Percentiles rank a stretch among this genome's conserved stretches.
phyloP scores from a whole-genome alignment of 2,797 vertebrate species.

The Furcifer pardalis region DNA sequence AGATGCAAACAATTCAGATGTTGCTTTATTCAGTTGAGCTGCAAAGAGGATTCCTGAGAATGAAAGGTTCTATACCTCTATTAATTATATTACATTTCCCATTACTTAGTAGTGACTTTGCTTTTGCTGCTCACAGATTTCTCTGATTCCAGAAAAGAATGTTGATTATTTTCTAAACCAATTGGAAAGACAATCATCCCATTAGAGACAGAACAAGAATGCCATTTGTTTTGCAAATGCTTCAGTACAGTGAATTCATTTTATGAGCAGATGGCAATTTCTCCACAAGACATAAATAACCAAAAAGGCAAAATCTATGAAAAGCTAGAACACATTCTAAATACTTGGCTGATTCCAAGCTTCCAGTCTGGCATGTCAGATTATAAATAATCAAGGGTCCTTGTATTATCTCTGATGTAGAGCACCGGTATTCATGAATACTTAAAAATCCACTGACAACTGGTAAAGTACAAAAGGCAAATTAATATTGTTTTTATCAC shows the following conservation, averaged over 20 bases:
- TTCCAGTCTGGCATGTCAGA: conserved; percentile 51
- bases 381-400: conserved; percentile 68
- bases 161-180: neutral
- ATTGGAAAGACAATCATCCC: neutral
- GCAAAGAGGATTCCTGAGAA: too few relatives aligned
- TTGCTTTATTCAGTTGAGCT: too few relatives aligned
- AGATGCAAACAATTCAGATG: too few relatives aligned
- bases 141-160: neutral
- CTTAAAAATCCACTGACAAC: conserved; percentile 66
- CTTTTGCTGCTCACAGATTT: neutral
- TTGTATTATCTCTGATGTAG: conserved; percentile 60
- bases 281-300: conserved; percentile 61
- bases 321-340: conserved; percentile 55
- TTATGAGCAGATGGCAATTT: conserved; percentile 47
- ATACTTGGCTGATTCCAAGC: conserved; percentile 55
- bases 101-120: neutral
- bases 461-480: conserved; percentile 61
- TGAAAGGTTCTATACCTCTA: too few relatives aligned
- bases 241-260: conserved; percentile 30
- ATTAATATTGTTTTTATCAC: conserved; percentile 61
- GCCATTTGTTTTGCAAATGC: conserved; percentile 51
- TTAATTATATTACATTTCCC: too few relatives aligned
- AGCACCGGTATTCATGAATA: conserved; percentile 67
- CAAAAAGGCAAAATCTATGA: conserved; percentile 54
- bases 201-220: neutral